Percentiles rank a stretch among this genome's conserved stretches.
Conservation (phyloP, 2,113 vertebrate species). For the Okapia johnstoni region DNA sequence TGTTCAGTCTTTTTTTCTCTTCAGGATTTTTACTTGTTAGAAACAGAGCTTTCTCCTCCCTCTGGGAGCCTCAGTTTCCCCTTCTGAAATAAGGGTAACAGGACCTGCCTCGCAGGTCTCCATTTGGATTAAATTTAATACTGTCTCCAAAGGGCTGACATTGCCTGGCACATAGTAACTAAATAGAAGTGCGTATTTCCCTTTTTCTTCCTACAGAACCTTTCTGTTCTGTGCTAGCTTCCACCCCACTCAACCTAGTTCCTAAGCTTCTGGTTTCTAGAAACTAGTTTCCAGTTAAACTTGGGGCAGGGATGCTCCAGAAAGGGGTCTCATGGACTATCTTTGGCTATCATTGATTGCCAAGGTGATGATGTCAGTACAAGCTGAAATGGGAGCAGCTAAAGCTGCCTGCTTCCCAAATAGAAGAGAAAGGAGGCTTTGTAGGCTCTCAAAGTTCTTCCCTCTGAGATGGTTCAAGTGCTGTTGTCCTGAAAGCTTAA, state of each 20-base stretch:
- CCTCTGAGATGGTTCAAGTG: neutral
- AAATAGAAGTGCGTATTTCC: neutral
- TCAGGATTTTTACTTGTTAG: neutral
- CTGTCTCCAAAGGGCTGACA: neutral
- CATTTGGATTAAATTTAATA: neutral
- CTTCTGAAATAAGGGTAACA: neutral
- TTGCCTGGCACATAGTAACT: neutral
- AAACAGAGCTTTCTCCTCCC: neutral
- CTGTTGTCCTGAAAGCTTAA: neutral
- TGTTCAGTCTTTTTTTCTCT: neutral
- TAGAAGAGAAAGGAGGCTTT: neutral
- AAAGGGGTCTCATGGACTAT: neutral
- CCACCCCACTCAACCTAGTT: neutral
- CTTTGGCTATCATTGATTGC: neutral
- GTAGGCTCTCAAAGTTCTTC: neutral
- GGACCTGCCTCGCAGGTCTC: neutral
- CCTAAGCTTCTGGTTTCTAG: neutral
- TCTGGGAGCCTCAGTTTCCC: neutral
- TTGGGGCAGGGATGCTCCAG: constrained; percentile 8
- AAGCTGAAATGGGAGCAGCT: neutral
- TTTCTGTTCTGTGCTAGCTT: neutral
- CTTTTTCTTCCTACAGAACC: neutral
- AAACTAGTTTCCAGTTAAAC: neutral
- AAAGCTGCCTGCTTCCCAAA: neutral
- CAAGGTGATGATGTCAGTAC: neutral